Conservation (phyloP, 2,113 vertebrate species). For the Bufo gargarizans region DNA sequence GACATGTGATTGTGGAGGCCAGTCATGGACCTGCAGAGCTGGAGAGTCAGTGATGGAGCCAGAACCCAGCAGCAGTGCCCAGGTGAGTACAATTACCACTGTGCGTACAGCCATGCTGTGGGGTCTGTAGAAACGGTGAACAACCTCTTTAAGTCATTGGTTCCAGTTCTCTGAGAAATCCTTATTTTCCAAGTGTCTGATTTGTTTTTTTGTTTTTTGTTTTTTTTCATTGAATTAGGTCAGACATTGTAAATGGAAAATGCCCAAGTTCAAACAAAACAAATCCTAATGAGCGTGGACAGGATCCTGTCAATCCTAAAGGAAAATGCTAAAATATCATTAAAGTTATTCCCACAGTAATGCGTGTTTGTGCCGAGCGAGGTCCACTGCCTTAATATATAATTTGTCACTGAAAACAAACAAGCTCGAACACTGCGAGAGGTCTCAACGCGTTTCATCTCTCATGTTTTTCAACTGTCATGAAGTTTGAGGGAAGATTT, state of each 20-base stretch:
- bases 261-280: neutral
- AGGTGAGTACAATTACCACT: too few relatives aligned
- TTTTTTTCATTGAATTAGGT: neutral
- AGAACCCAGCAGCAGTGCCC: too few relatives aligned
- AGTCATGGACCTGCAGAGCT: too few relatives aligned
- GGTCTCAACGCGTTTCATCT: constrained; percentile 9
- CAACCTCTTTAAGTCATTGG: neutral
- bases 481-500: constrained; percentile 40
- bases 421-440: neutral
- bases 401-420: constrained; percentile 42
- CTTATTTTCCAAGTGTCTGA: neutral
- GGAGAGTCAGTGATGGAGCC: too few relatives aligned
- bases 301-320: neutral
- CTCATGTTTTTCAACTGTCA: constrained; percentile 48
- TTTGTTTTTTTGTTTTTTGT: neutral
- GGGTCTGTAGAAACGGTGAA: too few relatives aligned
- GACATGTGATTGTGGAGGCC: too few relatives aligned
- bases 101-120: too few relatives aligned
- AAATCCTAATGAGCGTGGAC: constrained; percentile 15
- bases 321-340: neutral
- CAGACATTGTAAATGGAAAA: constrained; percentile 2
- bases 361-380: neutral
- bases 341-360: neutral
- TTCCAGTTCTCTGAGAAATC: neutral
- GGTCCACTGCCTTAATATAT: neutral